phyloP scores from a whole-genome alignment of 2,113 vertebrate species.

The Sinocyclocheilus rhinocerous region DNA sequence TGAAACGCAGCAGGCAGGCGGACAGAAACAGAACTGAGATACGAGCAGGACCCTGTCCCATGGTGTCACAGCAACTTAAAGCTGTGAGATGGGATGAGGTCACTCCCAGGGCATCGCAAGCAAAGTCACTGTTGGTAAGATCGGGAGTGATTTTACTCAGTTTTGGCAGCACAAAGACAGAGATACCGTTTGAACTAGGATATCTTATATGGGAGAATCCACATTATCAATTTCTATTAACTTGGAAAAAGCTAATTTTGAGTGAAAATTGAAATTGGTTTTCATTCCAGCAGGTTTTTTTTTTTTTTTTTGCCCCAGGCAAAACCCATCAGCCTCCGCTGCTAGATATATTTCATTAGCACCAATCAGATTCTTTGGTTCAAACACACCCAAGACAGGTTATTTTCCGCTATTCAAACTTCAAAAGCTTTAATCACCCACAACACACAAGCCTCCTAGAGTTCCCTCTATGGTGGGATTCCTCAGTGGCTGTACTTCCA shows the following conservation, averaged over 20 bases:
- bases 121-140: neutral
- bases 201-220: constrained; percentile 2
- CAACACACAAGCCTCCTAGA: neutral
- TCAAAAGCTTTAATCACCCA: constrained; percentile 4
- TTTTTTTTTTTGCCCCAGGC: neutral
- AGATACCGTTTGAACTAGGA: neutral
- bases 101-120: constrained; percentile 16
- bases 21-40: neutral
- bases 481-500: constrained; percentile 3
- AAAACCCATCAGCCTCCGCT: neutral
- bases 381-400: constrained; percentile 2
- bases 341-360: neutral
- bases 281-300: neutral
- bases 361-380: constrained; percentile 3
- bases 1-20: constrained; percentile 37
- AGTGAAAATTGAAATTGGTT: neutral
- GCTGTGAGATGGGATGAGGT: constrained; percentile 43
- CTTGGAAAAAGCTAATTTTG: neutral
- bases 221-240: constrained; percentile 14
- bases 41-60: constrained; percentile 24
- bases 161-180: constrained; percentile 23
- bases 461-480: constrained; percentile 6
- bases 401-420: constrained; percentile 26
- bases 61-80: constrained; percentile 38
- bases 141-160: constrained; percentile 8